Base-by-base conservation (phyloP, 2,797 vertebrate genomes). In the Ceryle rudis region DNA sequence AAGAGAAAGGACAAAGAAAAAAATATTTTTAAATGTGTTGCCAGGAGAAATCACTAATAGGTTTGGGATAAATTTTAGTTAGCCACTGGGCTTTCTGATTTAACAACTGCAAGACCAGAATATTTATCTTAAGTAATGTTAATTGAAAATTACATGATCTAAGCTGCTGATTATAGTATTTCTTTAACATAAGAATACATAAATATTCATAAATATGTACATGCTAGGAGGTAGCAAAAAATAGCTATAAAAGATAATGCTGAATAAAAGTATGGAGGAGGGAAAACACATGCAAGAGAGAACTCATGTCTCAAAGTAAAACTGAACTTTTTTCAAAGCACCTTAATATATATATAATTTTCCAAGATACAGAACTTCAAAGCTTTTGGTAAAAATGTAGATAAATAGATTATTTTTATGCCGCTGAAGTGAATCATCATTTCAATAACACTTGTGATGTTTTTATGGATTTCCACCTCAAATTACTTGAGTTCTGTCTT, bases 371-470 rank as follows among this genome's bases (percentile, higher is more conserved):
- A 52, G 44, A 70, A 95, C 93, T 96, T 96, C 89, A 96, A 97
- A 93, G 85, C 12, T 49, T 95, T 95, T 85, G 49, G 51, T 81
- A 86, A 90, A 95, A 87, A 74, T 91, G 57, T 73, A 89, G 84
- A 97, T 96, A 93, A 93, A 96, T 69, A 80, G 37, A 96, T 79
- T 94, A 89, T 86, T 91, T 93, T 95, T 94, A 77, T 81, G 79
- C 58, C 90, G 82, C 57, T 84, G 52, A 70, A 94, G 46, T 81
- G 69, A 90, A 66, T 97, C 71, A 94, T 90, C 71, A 82, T 96
- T 95, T 95, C 86, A 94, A 86, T 61, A 90, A 80, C 55, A 49
- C 14, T 91, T 92, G 42, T 0, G 0, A 44, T 86, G 49, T 80
- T 94, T 93, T 92, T 91, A 82, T 90, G 74, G 69, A 92, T 70